These are phyloP conservation scores for Drosophila seguyi DNA, from an alignment of 1,140 invertebrate genomes.

Conservation along the genomic window DNA sequence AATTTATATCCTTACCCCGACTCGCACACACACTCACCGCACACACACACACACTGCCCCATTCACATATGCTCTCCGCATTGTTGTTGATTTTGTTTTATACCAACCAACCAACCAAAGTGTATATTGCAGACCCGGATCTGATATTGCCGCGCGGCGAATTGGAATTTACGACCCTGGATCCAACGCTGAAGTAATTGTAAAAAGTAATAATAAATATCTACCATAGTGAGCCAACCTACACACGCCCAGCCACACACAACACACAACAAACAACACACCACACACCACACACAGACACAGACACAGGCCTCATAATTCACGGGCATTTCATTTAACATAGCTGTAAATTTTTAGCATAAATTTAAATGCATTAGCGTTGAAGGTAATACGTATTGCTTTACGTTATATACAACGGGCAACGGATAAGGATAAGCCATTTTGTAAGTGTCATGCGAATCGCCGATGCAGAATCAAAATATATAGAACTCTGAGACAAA, in stretches of 20 bases:
- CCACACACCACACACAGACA: slow-evolving; percentile 8
- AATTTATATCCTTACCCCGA: slow-evolving; percentile 54
- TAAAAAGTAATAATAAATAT: slow-evolving; percentile 79
- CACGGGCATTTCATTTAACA: slow-evolving; percentile 76
- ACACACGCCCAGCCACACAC: slow-evolving; percentile 23
- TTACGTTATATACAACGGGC: slow-evolving; percentile 17
- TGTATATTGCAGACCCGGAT: slow-evolving; percentile 85
- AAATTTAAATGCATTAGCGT: slow-evolving; percentile 78
- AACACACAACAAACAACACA: slow-evolving; percentile 16
- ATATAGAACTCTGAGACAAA: slow-evolving; percentile 6
- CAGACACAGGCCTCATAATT: slow-evolving; percentile 59
- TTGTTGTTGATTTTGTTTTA: slow-evolving; percentile 81
- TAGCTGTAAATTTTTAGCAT: slow-evolving; percentile 82
- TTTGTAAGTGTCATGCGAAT: slow-evolving; percentile 48
- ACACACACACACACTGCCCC: neutral
- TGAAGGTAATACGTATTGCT: slow-evolving; percentile 58
- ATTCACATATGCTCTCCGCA: slow-evolving; percentile 47
- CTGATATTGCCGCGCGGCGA: slow-evolving; percentile 85
- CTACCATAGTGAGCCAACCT: slow-evolving; percentile 51
- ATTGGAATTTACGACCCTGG: slow-evolving; percentile 85
- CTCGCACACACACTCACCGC: slow-evolving; percentile 9
- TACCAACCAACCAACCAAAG: slow-evolving; percentile 83
- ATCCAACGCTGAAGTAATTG: slow-evolving; percentile 84
- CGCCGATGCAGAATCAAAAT: slow-evolving; percentile 35
- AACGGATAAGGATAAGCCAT: slow-evolving; percentile 28